Base-by-base conservation (phyloP, 2,113 vertebrate species). In the Piaya cayana region DNA sequence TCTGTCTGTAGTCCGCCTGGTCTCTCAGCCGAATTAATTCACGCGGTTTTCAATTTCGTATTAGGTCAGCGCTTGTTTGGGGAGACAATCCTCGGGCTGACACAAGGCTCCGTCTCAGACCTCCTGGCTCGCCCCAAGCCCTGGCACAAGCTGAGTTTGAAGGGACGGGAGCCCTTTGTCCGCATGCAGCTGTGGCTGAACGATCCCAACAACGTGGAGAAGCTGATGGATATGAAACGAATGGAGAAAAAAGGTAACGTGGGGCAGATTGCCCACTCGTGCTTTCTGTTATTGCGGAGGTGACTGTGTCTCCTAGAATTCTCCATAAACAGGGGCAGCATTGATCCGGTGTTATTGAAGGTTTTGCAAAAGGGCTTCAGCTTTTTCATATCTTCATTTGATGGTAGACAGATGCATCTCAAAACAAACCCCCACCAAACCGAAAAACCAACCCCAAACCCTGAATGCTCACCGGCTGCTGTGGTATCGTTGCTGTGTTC, bases 31-130 rank as follows among this genome's bases (percentile, higher is more conserved):
- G 86, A 85, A 25, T 63, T 21, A 93, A 84, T 88, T 92, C 91
- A 94, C 32, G 72, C 67, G 1, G 19, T 62, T 96, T 95, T 90
- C 96, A 7, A 42, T 97, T 78, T 95, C 70, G 43, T 56, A 82
- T 74, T 96, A 99, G 99, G 99, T 97, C 99, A 99, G 97, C 99
- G 99, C 93, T 97, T 99, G 95, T 99, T 99, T 97, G 99, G 99
- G 90, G 99, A 99, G 98, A 99, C 98, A 90, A 99, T 99, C 97
- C 98, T 99, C 39, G 99, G 99, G 90, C 98, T 99, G 87, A 99
- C 99, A 79, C 99, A 99, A 95, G 99, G 99, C 97, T 99, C 99
- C 15, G 99, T 99, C 96, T 99, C 99, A 45, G 99, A 99, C 98
- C 99, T 99, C 80, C 98, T 99, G 92, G 99, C 99, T 89, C 98